phyloP scores from a whole-genome alignment of 2,113 vertebrate genomes.

The Reinhardtius hippoglossoides region DNA sequence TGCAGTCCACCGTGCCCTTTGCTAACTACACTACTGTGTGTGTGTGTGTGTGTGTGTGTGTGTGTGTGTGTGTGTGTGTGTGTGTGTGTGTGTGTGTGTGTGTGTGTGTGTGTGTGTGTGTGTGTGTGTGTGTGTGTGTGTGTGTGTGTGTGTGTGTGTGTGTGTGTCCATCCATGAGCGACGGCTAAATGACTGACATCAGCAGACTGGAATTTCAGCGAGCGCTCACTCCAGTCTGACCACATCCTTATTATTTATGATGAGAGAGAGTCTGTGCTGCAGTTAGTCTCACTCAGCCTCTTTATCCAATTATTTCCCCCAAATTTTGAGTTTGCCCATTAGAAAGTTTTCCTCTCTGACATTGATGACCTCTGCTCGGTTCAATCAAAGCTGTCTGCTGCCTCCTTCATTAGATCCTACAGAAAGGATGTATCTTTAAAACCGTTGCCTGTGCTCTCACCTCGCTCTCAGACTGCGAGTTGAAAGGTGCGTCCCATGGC shows the following conservation, averaged over 20 bases:
- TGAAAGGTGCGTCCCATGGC: conserved; percentile 31
- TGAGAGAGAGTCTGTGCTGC: conserved; percentile 53
- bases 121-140: conserved; percentile 23
- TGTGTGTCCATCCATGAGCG: conserved; percentile 31
- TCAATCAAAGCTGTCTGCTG: background rate
- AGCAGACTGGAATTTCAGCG: conserved; percentile 61
- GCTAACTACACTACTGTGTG: conserved; percentile 12
- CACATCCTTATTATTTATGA: conserved; percentile 73
- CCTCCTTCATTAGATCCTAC: too few species aligned
- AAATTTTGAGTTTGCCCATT: background rate
- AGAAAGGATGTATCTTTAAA: background rate
- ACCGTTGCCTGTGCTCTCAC: background rate
- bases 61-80: conserved; percentile 35
- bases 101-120: conserved; percentile 33
- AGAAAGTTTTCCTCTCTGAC: conserved; percentile 1
- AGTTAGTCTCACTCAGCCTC: conserved; percentile 42
- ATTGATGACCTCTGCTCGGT: background rate
- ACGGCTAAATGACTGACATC: conserved; percentile 64
- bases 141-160: conserved; percentile 8
- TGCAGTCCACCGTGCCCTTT: conserved; percentile 24
- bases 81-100: conserved; percentile 27
- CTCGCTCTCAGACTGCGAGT: background rate
- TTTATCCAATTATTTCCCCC: conserved; percentile 35
- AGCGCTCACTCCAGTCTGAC: conserved; percentile 58
- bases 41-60: conserved; percentile 27